Evolutionary conservation across 2,797 vertebrate genomes (phyloP).

Genomic region (Cercopithecus hamlyni): DNA sequence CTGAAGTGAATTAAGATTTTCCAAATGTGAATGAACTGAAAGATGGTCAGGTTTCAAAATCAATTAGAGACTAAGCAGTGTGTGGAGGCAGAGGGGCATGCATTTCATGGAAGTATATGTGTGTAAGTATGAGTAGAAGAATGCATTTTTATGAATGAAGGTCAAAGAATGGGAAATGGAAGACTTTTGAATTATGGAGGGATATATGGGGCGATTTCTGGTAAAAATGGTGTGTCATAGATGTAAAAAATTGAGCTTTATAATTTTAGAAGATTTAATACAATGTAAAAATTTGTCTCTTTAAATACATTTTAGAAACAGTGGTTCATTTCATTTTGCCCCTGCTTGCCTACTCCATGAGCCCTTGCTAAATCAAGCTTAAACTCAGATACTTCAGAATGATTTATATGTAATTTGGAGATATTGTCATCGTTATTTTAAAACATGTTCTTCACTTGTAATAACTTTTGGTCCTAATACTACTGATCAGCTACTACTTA

Average conservation of each 20-base stretch:
- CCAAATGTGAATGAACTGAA: neutral
- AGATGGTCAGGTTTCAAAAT: constrained; percentile 8
- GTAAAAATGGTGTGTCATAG: neutral
- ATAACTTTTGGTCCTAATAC: neutral
- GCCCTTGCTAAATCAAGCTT: neutral
- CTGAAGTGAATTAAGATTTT: neutral
- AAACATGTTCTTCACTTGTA: neutral
- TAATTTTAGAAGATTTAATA: constrained; percentile 1
- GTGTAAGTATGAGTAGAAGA: fast-evolving
- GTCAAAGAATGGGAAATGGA: neutral
- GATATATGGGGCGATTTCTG: neutral
- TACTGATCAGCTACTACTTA: neutral
- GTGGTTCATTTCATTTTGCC: neutral
- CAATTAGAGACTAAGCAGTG: neutral
- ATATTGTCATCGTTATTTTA: constrained; percentile 24
- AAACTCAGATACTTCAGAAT: neutral
- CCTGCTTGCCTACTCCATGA: neutral
- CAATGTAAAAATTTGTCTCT: neutral
- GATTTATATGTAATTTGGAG: neutral
- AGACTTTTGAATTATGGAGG: neutral
- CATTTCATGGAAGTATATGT: neutral
- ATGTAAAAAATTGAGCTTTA: neutral
- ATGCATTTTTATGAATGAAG: neutral
- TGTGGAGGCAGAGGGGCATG: neutral
- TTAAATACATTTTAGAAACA: neutral